Conservation (phyloP, 2,797 vertebrate genomes). For the Dallia pectoralis region DNA sequence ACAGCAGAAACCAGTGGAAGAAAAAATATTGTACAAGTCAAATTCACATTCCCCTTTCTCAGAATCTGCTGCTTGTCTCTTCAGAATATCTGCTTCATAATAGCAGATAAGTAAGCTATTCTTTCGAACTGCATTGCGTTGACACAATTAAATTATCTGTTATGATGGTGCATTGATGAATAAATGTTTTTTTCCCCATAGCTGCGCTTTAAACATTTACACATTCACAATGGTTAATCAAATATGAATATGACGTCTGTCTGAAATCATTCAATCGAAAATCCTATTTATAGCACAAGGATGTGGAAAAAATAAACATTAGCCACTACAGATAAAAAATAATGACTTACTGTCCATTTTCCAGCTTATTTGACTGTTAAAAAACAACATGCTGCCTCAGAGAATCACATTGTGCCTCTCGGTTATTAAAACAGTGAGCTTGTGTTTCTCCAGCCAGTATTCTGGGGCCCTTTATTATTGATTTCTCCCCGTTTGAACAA, state of each 20-base stretch:
- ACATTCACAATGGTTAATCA: background rate
- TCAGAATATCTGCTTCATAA: no score
- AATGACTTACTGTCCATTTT: slow-evolving; percentile 52
- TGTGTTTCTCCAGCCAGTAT: slow-evolving; percentile 59
- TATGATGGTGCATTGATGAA: no score
- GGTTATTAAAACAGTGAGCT: slow-evolving; percentile 49
- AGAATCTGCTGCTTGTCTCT: no score
- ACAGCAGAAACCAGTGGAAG: no score
- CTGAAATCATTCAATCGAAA: background rate
- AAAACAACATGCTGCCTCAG: slow-evolving; percentile 38
- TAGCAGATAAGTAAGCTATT: no score
- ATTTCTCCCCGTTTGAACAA: slow-evolving; percentile 73
- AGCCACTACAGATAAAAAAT: slow-evolving; percentile 19
- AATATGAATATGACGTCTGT: slow-evolving; percentile 1
- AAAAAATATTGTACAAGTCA: no score
- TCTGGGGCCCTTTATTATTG: slow-evolving; percentile 66
- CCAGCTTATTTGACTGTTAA: slow-evolving; percentile 56
- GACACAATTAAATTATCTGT: no score
- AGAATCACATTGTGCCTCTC: slow-evolving; percentile 46
- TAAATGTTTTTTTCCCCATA: no score
- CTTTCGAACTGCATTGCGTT: no score
- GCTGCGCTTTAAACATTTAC: background rate
- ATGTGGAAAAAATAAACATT: slow-evolving; percentile 16
- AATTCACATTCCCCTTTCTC: no score
- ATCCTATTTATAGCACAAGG: background rate